Conservation (phyloP, 2,888 invertebrate species). For the Geotrupes spiniger region DNA sequence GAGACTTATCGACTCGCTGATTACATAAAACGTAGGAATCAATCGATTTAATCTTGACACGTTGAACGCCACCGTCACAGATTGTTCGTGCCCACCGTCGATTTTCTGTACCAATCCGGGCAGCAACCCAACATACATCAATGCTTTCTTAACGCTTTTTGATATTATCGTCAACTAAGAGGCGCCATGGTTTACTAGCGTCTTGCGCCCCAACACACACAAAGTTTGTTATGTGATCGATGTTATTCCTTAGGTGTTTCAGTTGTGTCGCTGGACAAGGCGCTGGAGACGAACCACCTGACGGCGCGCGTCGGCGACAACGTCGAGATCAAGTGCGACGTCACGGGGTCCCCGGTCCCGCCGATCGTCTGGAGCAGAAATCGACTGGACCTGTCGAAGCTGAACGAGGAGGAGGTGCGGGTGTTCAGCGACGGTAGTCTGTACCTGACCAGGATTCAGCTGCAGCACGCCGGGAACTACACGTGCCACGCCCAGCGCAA, state of each 20-base stretch:
- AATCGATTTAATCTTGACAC: too few species aligned
- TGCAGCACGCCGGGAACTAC: slow-evolving; percentile 75
- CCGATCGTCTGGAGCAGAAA: slow-evolving; percentile 71
- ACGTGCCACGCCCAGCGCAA: slow-evolving; percentile 72
- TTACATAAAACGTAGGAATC: too few species aligned
- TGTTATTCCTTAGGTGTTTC: slow-evolving; percentile 58
- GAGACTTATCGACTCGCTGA: too few species aligned
- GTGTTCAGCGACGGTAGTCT: slow-evolving; percentile 74
- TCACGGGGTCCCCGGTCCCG: slow-evolving; percentile 66
- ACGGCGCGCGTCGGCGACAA: slow-evolving; percentile 72
- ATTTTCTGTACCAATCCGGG: too few species aligned
- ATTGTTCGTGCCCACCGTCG: too few species aligned
- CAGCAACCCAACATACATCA: too few species aligned
- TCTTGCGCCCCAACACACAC: too few species aligned
- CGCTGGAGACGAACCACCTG: slow-evolving; percentile 66
- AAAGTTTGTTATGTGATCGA: too few species aligned
- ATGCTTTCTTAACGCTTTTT: too few species aligned
- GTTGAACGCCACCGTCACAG: too few species aligned
- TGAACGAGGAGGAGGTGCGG: slow-evolving; percentile 61
- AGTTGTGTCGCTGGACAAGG: slow-evolving; percentile 69
- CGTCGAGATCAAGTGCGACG: slow-evolving; percentile 75
- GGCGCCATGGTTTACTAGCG: too few species aligned
- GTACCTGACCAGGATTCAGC: slow-evolving; percentile 68
- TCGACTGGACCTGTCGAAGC: slow-evolving; percentile 60
- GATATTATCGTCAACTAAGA: too few species aligned